These are phyloP conservation scores for Diadegma fenestrale DNA, from an alignment of 2,888 invertebrate species.

Conservation along the genomic window DNA sequence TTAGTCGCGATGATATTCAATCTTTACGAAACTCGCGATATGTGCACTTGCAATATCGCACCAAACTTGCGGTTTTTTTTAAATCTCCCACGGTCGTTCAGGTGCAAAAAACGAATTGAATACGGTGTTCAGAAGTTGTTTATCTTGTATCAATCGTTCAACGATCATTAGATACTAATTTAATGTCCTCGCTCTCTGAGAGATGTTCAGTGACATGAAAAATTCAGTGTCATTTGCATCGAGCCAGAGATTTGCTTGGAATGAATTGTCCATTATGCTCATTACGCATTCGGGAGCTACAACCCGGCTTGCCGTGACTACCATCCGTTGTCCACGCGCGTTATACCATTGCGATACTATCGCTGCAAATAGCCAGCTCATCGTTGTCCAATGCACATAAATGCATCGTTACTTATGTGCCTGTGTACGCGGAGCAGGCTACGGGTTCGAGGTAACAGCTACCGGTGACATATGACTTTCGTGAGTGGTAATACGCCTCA, in stretches of 20 bases:
- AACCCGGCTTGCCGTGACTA: conserved; percentile 17
- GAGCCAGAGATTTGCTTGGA: conserved; percentile 3
- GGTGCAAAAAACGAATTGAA: background rate
- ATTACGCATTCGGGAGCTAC: conserved; percentile 59
- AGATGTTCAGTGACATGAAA: conserved; percentile 26
- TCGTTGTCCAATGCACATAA: conserved; percentile 38
- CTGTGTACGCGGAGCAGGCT: conserved; percentile 20
- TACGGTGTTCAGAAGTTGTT: background rate
- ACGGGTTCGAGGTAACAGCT: conserved; percentile 27
- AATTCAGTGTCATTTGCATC: conserved; percentile 4
- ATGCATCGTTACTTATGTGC: conserved; percentile 28
- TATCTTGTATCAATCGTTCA: background rate
- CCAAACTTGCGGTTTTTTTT: background rate
- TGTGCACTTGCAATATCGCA: background rate
- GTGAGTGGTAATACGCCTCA: conserved; percentile 46
- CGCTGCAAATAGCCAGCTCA: conserved; percentile 52
- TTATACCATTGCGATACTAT: conserved; percentile 48
- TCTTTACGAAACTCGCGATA: background rate
- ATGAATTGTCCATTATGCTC: conserved; percentile 57
- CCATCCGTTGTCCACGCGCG: conserved; percentile 48
- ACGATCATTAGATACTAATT: background rate
- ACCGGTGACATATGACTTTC: conserved; percentile 55
- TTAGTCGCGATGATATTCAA: conserved; percentile 3
- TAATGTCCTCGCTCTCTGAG: background rate
- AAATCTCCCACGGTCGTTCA: background rate